A percentile compares a stretch with the other conserved stretches of the same genome.
Conservation (phyloP, 1,140 invertebrate genomes). For the Bombus confusus region DNA sequence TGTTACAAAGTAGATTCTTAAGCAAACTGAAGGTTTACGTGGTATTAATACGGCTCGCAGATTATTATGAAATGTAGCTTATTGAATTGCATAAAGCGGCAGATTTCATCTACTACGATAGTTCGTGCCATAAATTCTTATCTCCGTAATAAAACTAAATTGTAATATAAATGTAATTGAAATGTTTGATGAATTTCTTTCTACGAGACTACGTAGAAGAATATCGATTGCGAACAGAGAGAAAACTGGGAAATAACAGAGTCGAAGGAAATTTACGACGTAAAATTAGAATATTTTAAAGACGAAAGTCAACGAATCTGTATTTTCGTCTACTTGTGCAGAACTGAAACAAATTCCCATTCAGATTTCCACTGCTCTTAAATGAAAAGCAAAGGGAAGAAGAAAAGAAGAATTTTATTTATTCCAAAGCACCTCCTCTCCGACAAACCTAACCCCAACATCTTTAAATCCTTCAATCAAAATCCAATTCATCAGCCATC, state of each 20-base stretch:
- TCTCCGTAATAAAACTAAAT: neutral
- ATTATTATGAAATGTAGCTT: neutral
- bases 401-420: neutral
- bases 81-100: neutral
- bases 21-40: neutral
- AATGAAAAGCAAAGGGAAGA: too few species aligned
- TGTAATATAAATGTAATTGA: neutral
- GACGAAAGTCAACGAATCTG: too few species aligned
- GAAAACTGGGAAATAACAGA: too few species aligned
- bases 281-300: fast-evolving
- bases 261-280: too few species aligned
- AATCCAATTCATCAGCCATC: neutral
- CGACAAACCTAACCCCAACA: too few species aligned
- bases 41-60: neutral
- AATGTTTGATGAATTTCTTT: fast-evolving
- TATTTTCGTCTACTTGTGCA: too few species aligned
- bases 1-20: neutral
- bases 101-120: too few species aligned
- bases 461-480: neutral
- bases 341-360: too few species aligned
- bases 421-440: neutral
- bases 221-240: neutral
- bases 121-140: neutral
- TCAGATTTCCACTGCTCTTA: too few species aligned
- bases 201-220: too few species aligned